phyloP scores from a whole-genome alignment of 2,888 invertebrate genomes.

The Helicoverpa assulta region DNA sequence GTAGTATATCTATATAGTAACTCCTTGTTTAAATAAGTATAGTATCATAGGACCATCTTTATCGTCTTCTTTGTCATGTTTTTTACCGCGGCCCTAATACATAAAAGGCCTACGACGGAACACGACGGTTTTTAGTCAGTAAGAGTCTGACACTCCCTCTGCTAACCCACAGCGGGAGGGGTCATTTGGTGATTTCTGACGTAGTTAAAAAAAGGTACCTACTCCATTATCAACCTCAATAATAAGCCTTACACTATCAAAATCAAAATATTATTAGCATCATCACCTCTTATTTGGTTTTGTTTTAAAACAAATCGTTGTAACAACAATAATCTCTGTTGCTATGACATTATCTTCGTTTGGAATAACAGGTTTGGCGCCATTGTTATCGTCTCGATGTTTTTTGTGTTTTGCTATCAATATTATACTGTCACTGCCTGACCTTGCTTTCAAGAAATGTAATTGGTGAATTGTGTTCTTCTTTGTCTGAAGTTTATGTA shows the following conservation, averaged over 20 bases:
- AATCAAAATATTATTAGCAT: slow-evolving; percentile 14
- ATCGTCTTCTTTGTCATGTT: too few relatives aligned
- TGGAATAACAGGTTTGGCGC: slow-evolving; percentile 42
- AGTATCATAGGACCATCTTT: too few relatives aligned
- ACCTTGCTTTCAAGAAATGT: slow-evolving; percentile 37
- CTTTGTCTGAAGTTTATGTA: slow-evolving; percentile 11
- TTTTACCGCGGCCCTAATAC: too few relatives aligned
- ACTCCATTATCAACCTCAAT: not conserved
- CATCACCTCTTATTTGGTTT: slow-evolving; percentile 17
- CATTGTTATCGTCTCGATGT: slow-evolving; percentile 33
- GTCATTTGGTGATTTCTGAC: too few relatives aligned
- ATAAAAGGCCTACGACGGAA: too few relatives aligned
- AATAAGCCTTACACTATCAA: slow-evolving; percentile 7
- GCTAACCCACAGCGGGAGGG: too few relatives aligned
- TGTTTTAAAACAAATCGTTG: slow-evolving; percentile 8
- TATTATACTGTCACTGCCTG: slow-evolving; percentile 2
- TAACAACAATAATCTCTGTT: slow-evolving; percentile 29
- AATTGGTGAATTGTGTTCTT: slow-evolving; percentile 2
- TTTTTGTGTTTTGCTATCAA: slow-evolving; percentile 27
- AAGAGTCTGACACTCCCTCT: too few relatives aligned
- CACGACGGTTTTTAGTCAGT: too few relatives aligned
- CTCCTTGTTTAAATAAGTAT: too few relatives aligned
- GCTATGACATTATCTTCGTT: slow-evolving; percentile 42
- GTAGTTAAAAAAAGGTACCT: too few relatives aligned
- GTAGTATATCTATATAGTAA: too few relatives aligned